Base-by-base conservation (phyloP, 2,797 vertebrate species). In the Momotus momota region DNA sequence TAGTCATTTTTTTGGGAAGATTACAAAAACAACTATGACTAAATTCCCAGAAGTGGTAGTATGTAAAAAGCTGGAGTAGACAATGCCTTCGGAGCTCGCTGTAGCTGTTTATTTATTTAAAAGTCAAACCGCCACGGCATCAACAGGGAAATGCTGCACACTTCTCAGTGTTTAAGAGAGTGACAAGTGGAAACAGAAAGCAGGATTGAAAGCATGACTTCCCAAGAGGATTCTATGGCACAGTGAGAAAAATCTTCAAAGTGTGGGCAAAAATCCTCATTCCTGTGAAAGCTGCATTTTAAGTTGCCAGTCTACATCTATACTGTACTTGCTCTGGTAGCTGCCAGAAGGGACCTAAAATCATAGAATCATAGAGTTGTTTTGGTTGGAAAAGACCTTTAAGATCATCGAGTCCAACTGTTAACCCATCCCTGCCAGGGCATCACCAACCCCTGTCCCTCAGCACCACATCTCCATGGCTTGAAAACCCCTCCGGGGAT, bases 11-110 rank as follows among this genome's bases (percentile, higher is more conserved):
- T 75, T 45, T 12, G 58, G 71, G 77, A 95, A 71, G 33, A 91
- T 87, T 95, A 75, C 75, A 86, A 93, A 96, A 96, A 14, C 65
- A 81, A 87, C 54, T 70, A 51, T 88, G 82, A 74, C 70, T 84
- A 26, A 88, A 93, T 95, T 96, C 75, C 83, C 96, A 96, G 91
- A 87, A 93, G 78, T 46, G 61, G 43, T 73, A 81, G 85, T 9
- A 43, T 21, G n/a, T 48, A 75, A 71, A 75, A 92, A 94, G 22
- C 46, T 79, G 40, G 71, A 72, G 55, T 38, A 96, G 94, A 92
- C 60, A 87, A 82, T 60, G 65, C 31, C 51, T 79, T 82, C 77
- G 77, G 87, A 83, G n/a, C n/a, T 79, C 78, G 66, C 33, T 45
- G 57, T 48, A 75, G 65, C 51, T 80, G 25, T 80, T 88, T 90